A percentile compares a stretch with the other conserved stretches of the same genome.
phyloP scores from a whole-genome alignment of 2,888 invertebrate species.

The Eretmocerus hayati region DNA sequence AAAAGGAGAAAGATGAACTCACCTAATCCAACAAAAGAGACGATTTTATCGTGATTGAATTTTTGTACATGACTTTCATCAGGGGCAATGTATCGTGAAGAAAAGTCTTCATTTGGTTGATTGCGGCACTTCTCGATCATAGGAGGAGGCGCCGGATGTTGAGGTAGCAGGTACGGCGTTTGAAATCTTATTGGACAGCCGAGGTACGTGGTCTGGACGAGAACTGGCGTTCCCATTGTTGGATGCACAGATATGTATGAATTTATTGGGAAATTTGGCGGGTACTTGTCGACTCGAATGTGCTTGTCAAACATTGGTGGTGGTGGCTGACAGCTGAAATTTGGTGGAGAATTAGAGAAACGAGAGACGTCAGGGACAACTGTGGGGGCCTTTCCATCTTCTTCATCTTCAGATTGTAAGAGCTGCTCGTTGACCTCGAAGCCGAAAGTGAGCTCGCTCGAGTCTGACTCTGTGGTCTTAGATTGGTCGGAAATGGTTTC shows the following conservation, averaged over 20 bases:
- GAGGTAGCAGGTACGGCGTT: constrained; percentile 27
- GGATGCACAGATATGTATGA: constrained; percentile 31
- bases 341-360: constrained; percentile 33
- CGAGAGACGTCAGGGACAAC: constrained; percentile 24
- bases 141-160: constrained; percentile 25
- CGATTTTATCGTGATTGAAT: constrained; percentile 57
- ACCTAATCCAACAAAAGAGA: constrained; percentile 59
- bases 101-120: constrained; percentile 46
- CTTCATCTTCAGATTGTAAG: constrained; percentile 48
- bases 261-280: constrained; percentile 30
- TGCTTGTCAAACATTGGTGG: constrained; percentile 33
- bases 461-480: constrained; percentile 40
- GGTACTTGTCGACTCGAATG: constrained; percentile 26
- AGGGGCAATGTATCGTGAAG: constrained; percentile 46
- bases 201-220: constrained; percentile 35
- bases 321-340: constrained; percentile 32
- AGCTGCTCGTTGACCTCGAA: constrained; percentile 72
- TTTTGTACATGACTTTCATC: constrained; percentile 43
- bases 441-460: constrained; percentile 69
- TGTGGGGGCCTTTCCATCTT: constrained; percentile 26
- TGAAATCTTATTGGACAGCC: constrained; percentile 35
- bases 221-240: constrained; percentile 28
- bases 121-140: constrained; percentile 37
- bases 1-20: constrained; percentile 34
- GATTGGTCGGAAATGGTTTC: constrained; percentile 40